Evolutionary conservation across 2,888 invertebrate species (phyloP), one percentile per base, ranked within the genome.

Genomic region (Xylocampa areola): DNA sequence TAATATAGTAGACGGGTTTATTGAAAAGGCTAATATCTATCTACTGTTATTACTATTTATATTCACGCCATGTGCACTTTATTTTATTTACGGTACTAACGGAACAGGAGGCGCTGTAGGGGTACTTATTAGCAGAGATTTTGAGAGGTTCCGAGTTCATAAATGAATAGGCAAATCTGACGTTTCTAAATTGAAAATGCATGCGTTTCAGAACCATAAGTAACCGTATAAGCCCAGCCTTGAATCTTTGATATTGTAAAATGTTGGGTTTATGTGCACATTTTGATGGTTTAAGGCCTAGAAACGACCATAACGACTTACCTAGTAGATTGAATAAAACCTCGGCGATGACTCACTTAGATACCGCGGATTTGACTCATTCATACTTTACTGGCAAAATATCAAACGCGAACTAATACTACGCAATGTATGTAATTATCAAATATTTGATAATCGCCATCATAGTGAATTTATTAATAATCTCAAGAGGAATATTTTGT

Each of bases 1-100:
- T 76, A 71, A 71, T 60, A 72, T 60, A 72, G 50, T 44, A 49
- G 58, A 73, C 73, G 55, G 68, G 73, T 75, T 76, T 81, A 75
- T 76, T 68, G 58, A 53, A 51, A 61, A 47, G 58, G 41, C 40
- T 57, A 49, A 41, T 63, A 61, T 66, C 43, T 39, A 35, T 43
- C 19, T 45, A 35, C 23, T 40, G 30, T 32, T 48, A 21, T 33
- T 45, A 30, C 23, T 44, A 11, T 30, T 45, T 51, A 62, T 53
- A 17, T 41, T 21, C 2, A 23, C 36, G 16, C 32, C 23, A 19
- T 47, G n/a, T n/a, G n/a, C n/a, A 35, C 32, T 39, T 29, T 25
- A 35, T 60, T 13, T 39, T 27, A 30, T 51, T 13, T 29, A 14
- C 7, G 23, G 8, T 40, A 23, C 51, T 1, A 25, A 23, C 10